Evolutionary conservation across 2,113 vertebrate species (phyloP).

Genomic region (Cebus imitator): DNA sequence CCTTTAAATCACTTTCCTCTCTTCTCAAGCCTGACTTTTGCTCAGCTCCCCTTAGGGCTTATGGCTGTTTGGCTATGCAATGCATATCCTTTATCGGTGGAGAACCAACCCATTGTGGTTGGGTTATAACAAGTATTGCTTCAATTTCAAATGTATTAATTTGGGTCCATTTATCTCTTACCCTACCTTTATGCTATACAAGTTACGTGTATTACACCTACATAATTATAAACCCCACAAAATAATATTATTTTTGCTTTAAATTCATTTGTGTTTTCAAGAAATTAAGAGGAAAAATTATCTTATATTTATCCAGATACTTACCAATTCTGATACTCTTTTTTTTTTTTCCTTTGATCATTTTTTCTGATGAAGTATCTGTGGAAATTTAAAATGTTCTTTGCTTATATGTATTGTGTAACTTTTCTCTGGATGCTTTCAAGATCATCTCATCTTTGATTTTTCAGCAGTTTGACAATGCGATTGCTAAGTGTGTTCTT

Average conservation of each 20-base stretch:
- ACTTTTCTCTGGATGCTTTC: background rate
- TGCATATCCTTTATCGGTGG: background rate
- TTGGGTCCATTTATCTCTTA: conserved; percentile 10
- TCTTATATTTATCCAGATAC: background rate
- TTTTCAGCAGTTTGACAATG: conserved; percentile 27
- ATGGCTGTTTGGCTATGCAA: background rate
- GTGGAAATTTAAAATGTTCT: background rate
- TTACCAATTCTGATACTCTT: conserved; percentile 17
- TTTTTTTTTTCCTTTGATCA: background rate
- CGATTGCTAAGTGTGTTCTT: background rate
- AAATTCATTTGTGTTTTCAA: conserved; percentile 27
- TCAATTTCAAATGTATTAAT: background rate
- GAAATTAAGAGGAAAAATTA: conserved; percentile 11
- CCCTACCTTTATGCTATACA: background rate
- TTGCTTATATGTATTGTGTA: background rate
- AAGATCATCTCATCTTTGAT: conserved; percentile 6
- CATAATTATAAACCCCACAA: background rate
- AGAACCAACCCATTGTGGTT: background rate
- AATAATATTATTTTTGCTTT: conserved; percentile 30
- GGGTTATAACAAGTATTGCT: background rate
- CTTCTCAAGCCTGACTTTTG: background rate
- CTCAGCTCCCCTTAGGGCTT: background rate
- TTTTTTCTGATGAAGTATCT: background rate
- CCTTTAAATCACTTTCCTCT: conserved; percentile 15
- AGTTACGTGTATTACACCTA: background rate